Evolutionary conservation across 1,140 invertebrate species (phyloP), one percentile per base, ranked within the genome.

Genomic region (Thaumatotibia leucotreta): DNA sequence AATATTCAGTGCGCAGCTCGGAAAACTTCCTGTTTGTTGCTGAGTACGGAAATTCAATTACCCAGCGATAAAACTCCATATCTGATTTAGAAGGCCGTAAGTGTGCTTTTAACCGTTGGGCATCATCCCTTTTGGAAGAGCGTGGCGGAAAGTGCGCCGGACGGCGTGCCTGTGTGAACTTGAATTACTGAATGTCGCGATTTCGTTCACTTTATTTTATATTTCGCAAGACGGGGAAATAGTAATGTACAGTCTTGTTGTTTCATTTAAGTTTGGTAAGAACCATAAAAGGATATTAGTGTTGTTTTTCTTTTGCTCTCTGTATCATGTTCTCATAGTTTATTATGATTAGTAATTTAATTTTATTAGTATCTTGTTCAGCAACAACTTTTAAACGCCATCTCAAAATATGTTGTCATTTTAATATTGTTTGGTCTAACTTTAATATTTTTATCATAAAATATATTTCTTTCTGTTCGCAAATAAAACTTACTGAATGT

Each of bases 41-140:
- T 74, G 70, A 73, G 73, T 66, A 73, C 77, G 82, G 82, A 86
- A 86, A 88, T 83, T 84, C 81, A 86, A 88, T 86, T 88, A 88
- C 69, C 65, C 72, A 67, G 66, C 82, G 73, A 84, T 84, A 83
- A 86, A 86, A 84, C 75, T 86, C 67, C 68, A 75, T 72, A 58
- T 66, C 45, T 66, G 66, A 52, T 49, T 17, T 17, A 45, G 39
- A 45, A 45, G 39, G 39, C 5, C 39, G 39, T 45, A 45, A 45
- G 39, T 45, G 39, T 45, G 39, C 14, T 14, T 20, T 17, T 8
- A 4, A 4, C 14, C 62, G 6, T n/a, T 8, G 17, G 31, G 27
- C 27, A n/a, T 11, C 4, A 29, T 6, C 31, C 31, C 6, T 20
- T 45, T 9, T 45, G 1, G 39, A 4, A 2, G 0, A 17, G 14